Conservation (phyloP, 2,888 invertebrate species). For the Noctua pronuba region DNA sequence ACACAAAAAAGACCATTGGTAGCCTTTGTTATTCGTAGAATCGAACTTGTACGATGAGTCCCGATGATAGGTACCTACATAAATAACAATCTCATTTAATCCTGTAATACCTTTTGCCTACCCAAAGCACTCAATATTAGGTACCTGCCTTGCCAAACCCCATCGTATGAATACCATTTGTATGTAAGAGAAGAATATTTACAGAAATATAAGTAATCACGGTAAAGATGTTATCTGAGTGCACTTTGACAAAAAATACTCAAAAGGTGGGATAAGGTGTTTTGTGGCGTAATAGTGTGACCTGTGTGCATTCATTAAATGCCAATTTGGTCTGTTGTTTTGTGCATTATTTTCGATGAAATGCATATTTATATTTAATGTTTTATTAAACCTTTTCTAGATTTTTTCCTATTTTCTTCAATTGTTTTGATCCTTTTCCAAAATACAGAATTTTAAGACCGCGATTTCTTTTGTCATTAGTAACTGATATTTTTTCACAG, state of each 20-base stretch:
- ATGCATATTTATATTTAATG: too few relatives aligned
- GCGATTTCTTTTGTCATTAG: too few relatives aligned
- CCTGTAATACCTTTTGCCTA: slow-evolving; percentile 56
- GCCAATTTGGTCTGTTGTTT: too few relatives aligned
- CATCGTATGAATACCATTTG: slow-evolving; percentile 42
- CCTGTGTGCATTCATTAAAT: too few relatives aligned
- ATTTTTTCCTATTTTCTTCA: too few relatives aligned
- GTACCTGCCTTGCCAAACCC: slow-evolving; percentile 29
- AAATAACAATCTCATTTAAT: slow-evolving; percentile 65
- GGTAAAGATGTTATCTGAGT: slow-evolving; percentile 14
- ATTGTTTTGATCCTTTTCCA: neutral
- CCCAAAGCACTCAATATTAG: slow-evolving; percentile 44
- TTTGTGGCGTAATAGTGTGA: neutral
- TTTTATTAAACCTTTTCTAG: too few relatives aligned
- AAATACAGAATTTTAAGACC: neutral
- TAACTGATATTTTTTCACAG: neutral
- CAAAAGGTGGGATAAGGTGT: neutral
- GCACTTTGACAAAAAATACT: neutral
- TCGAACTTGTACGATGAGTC: slow-evolving; percentile 68
- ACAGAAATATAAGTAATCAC: slow-evolving; percentile 33
- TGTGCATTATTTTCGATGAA: too few relatives aligned
- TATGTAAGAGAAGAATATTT: slow-evolving; percentile 37
- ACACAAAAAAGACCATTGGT: slow-evolving; percentile 76
- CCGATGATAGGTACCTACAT: slow-evolving; percentile 62
- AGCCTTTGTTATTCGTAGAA: slow-evolving; percentile 75